Evolutionary conservation across 1,140 invertebrate species (phyloP).

Genomic region (Rhagoletis pomonella): DNA sequence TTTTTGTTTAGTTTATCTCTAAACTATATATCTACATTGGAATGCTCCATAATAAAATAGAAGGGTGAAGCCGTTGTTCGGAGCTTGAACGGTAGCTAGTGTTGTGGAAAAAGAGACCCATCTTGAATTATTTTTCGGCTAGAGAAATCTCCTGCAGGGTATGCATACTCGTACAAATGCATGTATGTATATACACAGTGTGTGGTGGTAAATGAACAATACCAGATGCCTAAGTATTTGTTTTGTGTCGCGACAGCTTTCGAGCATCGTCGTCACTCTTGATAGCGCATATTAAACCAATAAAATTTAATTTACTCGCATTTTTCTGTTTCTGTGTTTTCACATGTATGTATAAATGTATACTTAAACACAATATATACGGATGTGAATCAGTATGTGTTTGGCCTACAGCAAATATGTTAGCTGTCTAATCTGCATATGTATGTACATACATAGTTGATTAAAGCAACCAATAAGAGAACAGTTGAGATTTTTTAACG

Average conservation of each 20-base stretch:
- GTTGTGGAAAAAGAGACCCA: no score
- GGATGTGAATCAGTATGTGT: not conserved
- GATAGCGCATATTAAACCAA: constrained; percentile 2
- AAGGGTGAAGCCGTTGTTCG: no score
- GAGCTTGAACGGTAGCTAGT: no score
- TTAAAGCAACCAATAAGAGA: not conserved
- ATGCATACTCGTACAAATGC: no score
- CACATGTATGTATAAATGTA: not conserved
- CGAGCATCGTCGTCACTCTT: not conserved
- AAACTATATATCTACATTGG: no score
- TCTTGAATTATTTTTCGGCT: no score
- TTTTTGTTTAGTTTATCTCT: no score
- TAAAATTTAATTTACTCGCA: constrained; percentile 51
- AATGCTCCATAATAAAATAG: no score
- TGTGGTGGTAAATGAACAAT: not conserved
- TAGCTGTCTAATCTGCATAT: constrained; percentile 14
- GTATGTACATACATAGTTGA: not conserved
- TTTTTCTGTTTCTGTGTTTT: not conserved
- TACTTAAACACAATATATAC: not conserved
- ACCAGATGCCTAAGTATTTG: not conserved
- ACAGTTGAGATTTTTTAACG: not conserved
- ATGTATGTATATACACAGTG: no score
- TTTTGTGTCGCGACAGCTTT: constrained; percentile 33
- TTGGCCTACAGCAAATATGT: not conserved
- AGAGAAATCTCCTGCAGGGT: no score